Evolutionary conservation across 2,797 vertebrate genomes (phyloP).

Genomic region (Petrocephalus sullivani): DNA sequence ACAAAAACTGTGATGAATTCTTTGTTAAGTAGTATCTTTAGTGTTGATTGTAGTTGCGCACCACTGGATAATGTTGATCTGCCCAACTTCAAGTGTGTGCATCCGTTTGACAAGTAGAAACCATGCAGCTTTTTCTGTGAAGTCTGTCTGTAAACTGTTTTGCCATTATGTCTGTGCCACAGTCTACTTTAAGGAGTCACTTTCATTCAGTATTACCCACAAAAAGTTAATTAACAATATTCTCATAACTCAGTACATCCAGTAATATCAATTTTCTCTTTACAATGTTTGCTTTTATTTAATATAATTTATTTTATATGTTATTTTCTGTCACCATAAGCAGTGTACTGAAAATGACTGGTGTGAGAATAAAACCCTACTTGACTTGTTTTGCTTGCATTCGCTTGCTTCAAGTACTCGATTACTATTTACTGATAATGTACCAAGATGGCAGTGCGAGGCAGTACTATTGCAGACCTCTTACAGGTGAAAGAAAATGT

Average conservation of each 20-base stretch:
- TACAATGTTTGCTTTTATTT: neutral
- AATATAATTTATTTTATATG: neutral
- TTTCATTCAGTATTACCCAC: neutral
- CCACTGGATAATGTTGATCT: neutral
- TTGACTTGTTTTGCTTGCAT: too few relatives aligned
- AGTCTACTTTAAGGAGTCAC: neutral
- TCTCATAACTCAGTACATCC: neutral
- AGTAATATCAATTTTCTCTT: neutral
- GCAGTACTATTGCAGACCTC: too few relatives aligned
- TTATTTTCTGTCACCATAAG: neutral
- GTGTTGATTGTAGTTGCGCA: neutral
- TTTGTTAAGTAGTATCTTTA: neutral
- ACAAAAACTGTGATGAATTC: neutral
- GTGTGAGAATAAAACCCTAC: too few relatives aligned
- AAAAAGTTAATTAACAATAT: neutral
- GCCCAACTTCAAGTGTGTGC: neutral
- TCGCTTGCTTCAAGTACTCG: too few relatives aligned
- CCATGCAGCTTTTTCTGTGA: neutral
- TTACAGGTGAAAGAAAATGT: too few relatives aligned
- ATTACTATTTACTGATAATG: too few relatives aligned
- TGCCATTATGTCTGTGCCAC: neutral
- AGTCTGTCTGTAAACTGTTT: neutral
- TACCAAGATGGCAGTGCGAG: too few relatives aligned
- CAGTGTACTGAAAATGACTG: too few relatives aligned
- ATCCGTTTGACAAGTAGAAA: neutral